Base-by-base conservation (phyloP, 2,888 invertebrate genomes). In the Apodemia mormo region DNA sequence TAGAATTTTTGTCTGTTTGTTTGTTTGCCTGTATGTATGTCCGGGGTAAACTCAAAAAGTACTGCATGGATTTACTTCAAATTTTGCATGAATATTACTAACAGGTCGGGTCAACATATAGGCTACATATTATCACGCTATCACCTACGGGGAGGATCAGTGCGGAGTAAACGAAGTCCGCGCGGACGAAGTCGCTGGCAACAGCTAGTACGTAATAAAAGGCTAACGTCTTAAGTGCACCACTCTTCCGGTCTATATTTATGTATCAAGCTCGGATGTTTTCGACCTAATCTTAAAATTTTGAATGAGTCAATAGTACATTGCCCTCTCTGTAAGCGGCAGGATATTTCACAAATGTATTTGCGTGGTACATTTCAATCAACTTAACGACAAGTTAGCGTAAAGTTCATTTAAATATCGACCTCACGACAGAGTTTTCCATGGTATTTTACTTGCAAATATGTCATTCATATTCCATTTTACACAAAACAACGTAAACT, bases 341-440 rank as follows among this genome's bases (percentile, higher is more conserved):
- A 76, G 74, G 75, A 76, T 71, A 75, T 76, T 22, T 73, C 70
- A 72, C 73, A 68, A 54, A 72, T 54, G 71, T 71, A 71, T 86
- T 84, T 82, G 82, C 88, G 89, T 89, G 84, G 85, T 85, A 87
- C 84, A 87, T 87, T 87, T 87, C 84, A 87, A 89, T 90, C 88
- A 87, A 83, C 79, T 80, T 83, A 85, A 77, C 79, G 85, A 86
- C 85, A 86, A 85, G 81, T 81, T 83, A 79, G 79, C 79, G 84
- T 82, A 81, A 83, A 82, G 79, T 79, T 81, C 76, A 90, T 91
- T 90, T 88, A 80, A 90, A 90, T 89, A 88, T 82, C 82, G 83
- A 82, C 78, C 81, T 83, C 86, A 87, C 87, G 87, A 87, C 80
- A 72, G 76, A 77, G 79, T 80, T 79, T 78, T 81, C 76, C 77